phyloP scores from a whole-genome alignment of 2,113 vertebrate genomes.

The Scomber japonicus region DNA sequence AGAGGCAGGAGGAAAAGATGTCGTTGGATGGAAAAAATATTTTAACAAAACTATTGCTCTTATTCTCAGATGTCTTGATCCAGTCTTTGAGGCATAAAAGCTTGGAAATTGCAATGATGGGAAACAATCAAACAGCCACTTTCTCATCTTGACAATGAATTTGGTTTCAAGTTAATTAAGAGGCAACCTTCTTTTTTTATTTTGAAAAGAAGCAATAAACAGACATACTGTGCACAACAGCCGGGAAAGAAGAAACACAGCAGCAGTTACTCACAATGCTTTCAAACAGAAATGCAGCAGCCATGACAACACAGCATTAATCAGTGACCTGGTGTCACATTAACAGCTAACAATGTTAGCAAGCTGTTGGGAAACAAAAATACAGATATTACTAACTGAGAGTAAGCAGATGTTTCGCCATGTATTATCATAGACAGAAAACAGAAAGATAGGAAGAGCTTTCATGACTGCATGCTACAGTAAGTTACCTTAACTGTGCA shows the following conservation, averaged over 20 bases:
- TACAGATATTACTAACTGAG: background rate
- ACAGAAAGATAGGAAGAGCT: too few relatives aligned
- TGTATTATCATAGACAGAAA: too few relatives aligned
- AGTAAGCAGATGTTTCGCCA: background rate
- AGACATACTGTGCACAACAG: background rate
- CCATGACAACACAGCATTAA: background rate
- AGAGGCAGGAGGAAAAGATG: too few relatives aligned
- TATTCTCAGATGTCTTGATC: too few relatives aligned
- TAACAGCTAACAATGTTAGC: background rate
- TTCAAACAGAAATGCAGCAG: slow-evolving; percentile 3
- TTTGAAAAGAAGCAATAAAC: slow-evolving; percentile 1
- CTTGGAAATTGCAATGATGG: too few relatives aligned
- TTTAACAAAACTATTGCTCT: too few relatives aligned
- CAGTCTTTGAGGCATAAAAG: too few relatives aligned
- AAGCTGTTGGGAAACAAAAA: background rate
- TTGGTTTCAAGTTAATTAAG: background rate
- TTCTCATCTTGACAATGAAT: background rate
- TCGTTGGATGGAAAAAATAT: too few relatives aligned
- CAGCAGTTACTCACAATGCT: background rate
- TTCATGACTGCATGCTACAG: background rate
- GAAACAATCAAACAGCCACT: too few relatives aligned
- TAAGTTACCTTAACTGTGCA: too few relatives aligned
- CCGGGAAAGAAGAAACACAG: background rate
- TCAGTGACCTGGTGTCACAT: background rate
- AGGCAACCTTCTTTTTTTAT: background rate